Conservation (phyloP, 2,113 vertebrate species). For the Hystrix brachyura region DNA sequence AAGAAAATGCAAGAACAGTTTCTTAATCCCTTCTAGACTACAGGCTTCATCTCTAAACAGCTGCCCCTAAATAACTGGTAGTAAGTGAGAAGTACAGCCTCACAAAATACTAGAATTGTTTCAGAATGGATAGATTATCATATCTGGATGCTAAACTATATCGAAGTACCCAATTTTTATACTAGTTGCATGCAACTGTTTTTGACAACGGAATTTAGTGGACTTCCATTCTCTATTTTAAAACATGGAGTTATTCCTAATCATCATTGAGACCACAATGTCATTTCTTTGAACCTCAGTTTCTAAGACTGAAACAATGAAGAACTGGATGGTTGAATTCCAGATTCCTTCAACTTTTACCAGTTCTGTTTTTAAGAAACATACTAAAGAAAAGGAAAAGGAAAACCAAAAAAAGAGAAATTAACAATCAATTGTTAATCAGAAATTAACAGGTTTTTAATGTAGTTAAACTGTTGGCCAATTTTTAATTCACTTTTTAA, state of each 20-base stretch:
- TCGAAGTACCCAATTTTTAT: background rate
- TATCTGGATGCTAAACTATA: background rate
- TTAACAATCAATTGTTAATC: background rate
- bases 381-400: background rate
- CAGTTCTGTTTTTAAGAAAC: background rate
- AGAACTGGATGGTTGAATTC: background rate
- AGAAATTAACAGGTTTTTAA: background rate
- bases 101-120: background rate
- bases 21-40: background rate
- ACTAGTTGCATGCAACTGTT: background rate
- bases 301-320: background rate
- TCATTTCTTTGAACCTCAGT: background rate
- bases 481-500: background rate
- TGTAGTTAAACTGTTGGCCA: background rate
- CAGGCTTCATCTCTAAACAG: background rate
- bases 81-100: background rate
- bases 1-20: conserved; percentile 33
- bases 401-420: background rate
- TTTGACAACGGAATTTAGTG: background rate
- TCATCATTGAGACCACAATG: background rate
- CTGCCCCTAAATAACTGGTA: background rate
- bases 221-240: background rate
- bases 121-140: background rate
- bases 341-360: conserved; percentile 19
- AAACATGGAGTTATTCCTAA: background rate